Conservation (phyloP, 1,140 invertebrate genomes). For the Hermetia illucens region DNA sequence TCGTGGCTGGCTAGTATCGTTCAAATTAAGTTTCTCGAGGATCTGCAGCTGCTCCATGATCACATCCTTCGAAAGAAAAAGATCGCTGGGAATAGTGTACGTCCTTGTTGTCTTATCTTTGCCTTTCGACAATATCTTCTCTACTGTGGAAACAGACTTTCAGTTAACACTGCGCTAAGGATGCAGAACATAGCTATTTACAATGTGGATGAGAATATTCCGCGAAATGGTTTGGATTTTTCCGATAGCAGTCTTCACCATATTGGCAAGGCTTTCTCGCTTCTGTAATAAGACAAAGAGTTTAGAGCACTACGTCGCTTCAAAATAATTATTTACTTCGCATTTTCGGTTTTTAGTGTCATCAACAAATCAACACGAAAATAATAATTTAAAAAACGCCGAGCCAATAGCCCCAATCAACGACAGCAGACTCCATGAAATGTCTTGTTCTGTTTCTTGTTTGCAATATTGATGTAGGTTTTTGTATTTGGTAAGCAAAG, state of each 20-base stretch:
- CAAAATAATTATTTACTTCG: no score
- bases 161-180: not conserved
- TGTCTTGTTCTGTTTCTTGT: no score
- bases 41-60: slow-evolving; percentile 39
- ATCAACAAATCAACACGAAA: no score
- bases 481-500: no score
- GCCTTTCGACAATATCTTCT: slow-evolving; percentile 31
- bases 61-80: slow-evolving; percentile 24
- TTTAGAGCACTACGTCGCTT: no score
- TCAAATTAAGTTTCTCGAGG: slow-evolving; percentile 19
- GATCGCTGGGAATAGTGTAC: slow-evolving; percentile 32
- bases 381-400: no score
- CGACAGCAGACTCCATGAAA: no score
- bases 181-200: slow-evolving; percentile 30
- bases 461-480: no score
- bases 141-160: slow-evolving; percentile 28
- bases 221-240: slow-evolving; percentile 66
- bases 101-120: slow-evolving; percentile 20
- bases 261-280: slow-evolving; percentile 42
- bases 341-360: no score
- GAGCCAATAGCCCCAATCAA: no score
- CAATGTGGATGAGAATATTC: slow-evolving; percentile 66
- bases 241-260: slow-evolving; percentile 59
- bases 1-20: slow-evolving; percentile 5
- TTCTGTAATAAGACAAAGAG: no score